Evolutionary conservation across 2,888 invertebrate species (phyloP), one percentile per base, ranked within the genome.

Genomic region (Chironomus tentans): DNA sequence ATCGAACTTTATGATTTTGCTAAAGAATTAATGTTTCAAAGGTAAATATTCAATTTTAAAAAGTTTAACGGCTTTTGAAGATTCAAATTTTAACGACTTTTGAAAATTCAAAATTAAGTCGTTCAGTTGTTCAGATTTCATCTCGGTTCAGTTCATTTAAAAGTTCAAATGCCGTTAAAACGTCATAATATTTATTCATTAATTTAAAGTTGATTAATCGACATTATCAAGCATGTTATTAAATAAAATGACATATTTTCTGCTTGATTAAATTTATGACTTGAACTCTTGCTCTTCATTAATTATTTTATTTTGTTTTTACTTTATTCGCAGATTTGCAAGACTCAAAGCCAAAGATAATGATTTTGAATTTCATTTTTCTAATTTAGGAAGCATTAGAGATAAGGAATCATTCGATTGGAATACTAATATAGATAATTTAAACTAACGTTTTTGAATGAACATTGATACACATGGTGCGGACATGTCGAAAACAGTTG

Each of bases 1-100:
- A 87, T 96, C 77, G 93, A 97, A 85, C 87, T 99, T 76, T 99
- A 98, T 83, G 90, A 92, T 79, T 98, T 92, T 85, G 98, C 98
- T 72, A 92, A 93, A 84, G 90, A 91, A 82, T 87, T 98, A 79
- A 91, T 98, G 83, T 91, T 92, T 80, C 89, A 91, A 83, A 88
- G 89, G 89, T 89, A 79, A 80, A 81, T 21, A 12, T 24, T 3
- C 3, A 24, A 24, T 3, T 24, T 28, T 28, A 22, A 65, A 21
- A 68, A 7, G n/a, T 48, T n/a, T 50, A 50, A 56, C 15, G n/a
- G 18, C 7, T 56, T 56, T 56, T 6, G 5, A n/a, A 10, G 12
- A 24, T 22, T 13, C 10, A 22, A 68, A 56, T 48, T 48, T 48
- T 2, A 50, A 56, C 15, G n/a, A 6, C 4, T 56, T 56, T 56